phyloP scores from a whole-genome alignment of 2,113 vertebrate genomes.

The Hippocampus zosterae region DNA sequence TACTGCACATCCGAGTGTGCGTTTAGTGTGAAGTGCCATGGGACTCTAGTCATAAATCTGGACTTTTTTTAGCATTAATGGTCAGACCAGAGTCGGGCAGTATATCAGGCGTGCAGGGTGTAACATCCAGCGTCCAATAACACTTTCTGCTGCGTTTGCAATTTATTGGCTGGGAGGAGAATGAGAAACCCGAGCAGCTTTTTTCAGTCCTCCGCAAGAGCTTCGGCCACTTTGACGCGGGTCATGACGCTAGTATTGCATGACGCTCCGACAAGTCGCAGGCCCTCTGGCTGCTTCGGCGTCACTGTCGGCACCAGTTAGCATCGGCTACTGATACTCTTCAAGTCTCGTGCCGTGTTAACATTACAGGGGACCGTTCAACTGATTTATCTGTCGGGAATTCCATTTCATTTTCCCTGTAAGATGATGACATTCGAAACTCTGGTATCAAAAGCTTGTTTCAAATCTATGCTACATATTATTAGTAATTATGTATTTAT shows the following conservation, averaged over 20 bases:
- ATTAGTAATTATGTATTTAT: too few species aligned
- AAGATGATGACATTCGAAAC: too few species aligned
- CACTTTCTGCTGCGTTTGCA: neutral
- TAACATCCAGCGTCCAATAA: neutral
- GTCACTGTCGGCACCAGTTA: too few species aligned
- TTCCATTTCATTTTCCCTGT: too few species aligned
- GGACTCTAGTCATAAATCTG: slow-evolving; percentile 24
- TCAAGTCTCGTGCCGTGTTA: too few species aligned
- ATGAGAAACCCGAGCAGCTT: slow-evolving; percentile 10
- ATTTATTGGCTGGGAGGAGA: neutral
- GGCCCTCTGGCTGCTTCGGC: neutral
- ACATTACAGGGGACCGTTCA: too few species aligned
- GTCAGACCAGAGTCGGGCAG: slow-evolving; percentile 9
- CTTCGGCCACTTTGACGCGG: slow-evolving; percentile 28
- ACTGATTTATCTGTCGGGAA: too few species aligned
- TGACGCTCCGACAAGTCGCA: neutral
- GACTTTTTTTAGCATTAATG: slow-evolving; percentile 17
- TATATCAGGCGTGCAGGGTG: slow-evolving; percentile 3
- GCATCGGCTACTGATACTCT: too few species aligned
- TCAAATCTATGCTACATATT: too few species aligned
- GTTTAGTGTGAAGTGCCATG: slow-evolving; percentile 32
- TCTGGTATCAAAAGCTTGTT: too few species aligned
- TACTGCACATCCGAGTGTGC: slow-evolving; percentile 45
- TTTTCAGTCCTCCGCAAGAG: neutral
- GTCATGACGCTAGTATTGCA: slow-evolving; percentile 38